phyloP scores from a whole-genome alignment of 2,797 vertebrate genomes.

The Eulemur albifrons region DNA sequence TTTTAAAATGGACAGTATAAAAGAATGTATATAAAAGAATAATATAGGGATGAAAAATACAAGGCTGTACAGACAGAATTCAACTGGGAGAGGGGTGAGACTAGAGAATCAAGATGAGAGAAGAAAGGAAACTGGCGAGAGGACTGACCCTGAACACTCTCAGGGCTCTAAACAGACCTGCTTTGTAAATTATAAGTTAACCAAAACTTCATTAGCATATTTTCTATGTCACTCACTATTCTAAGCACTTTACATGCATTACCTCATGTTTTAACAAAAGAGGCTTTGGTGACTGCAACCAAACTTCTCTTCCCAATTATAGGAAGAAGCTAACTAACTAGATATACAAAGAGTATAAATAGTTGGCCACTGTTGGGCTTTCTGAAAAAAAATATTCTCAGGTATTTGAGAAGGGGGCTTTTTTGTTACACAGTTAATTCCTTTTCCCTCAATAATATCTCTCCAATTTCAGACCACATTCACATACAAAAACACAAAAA shows the following conservation, averaged over 20 bases:
- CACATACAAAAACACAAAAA: not conserved
- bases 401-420: not conserved
- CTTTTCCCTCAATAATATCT: not conserved
- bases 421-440: not conserved
- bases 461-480: not conserved
- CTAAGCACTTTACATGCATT: not conserved
- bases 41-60: not conserved
- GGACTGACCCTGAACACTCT: not conserved
- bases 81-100: not conserved
- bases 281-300: not conserved
- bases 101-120: not conserved
- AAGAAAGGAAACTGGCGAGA: not conserved
- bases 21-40: not conserved
- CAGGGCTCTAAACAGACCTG: not conserved
- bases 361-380: not conserved
- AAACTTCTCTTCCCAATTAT: not conserved
- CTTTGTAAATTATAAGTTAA: not conserved
- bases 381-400: not conserved
- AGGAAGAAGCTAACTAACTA: not conserved
- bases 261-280: not conserved
- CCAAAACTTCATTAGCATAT: not conserved
- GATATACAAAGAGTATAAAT: conserved; percentile 1
- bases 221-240: not conserved
- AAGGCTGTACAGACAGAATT: not conserved
- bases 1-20: not conserved